phyloP scores from a whole-genome alignment of 2,797 vertebrate species.

The Myoxocephalus aenaeus region DNA sequence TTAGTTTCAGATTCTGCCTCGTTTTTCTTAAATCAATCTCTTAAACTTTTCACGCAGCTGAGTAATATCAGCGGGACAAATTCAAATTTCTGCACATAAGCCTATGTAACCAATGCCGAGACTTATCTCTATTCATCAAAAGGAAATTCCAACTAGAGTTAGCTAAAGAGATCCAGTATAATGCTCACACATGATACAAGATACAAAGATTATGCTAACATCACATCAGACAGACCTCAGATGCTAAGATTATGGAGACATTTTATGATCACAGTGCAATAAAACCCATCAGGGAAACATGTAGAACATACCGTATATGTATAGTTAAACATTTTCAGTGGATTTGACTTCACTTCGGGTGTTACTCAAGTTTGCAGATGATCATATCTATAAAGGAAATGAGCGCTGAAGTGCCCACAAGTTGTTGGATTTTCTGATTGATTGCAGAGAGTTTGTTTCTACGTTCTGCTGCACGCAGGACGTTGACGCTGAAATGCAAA shows the following conservation, averaged over 20 bases:
- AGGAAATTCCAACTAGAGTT: constrained; percentile 23
- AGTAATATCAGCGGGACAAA: constrained; percentile 17
- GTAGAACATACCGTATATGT: background rate
- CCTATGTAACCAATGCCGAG: background rate
- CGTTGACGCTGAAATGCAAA: constrained; percentile 1
- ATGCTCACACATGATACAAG: constrained; percentile 14
- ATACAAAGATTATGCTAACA: constrained; percentile 11
- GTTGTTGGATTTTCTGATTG: background rate
- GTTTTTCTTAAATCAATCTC: background rate
- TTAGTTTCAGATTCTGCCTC: background rate
- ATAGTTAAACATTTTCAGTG: background rate
- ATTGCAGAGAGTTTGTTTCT: constrained; percentile 2
- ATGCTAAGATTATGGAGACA: constrained; percentile 6
- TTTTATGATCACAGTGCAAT: background rate
- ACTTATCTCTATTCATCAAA: constrained; percentile 41
- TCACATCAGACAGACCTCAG: constrained; percentile 9
- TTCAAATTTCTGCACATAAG: constrained; percentile 13
- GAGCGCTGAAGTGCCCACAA: background rate
- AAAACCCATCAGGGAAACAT: background rate
- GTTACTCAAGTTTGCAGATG: background rate
- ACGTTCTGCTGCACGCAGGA: background rate
- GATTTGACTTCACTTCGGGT: background rate
- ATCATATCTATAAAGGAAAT: constrained; percentile 28
- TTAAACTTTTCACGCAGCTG: constrained; percentile 1
- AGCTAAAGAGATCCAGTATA: constrained; percentile 15